A percentile compares a stretch with the other conserved stretches of the same genome.
Evolutionary conservation across 2,888 invertebrate genomes (phyloP).

Genomic region (Cabera pusaria): DNA sequence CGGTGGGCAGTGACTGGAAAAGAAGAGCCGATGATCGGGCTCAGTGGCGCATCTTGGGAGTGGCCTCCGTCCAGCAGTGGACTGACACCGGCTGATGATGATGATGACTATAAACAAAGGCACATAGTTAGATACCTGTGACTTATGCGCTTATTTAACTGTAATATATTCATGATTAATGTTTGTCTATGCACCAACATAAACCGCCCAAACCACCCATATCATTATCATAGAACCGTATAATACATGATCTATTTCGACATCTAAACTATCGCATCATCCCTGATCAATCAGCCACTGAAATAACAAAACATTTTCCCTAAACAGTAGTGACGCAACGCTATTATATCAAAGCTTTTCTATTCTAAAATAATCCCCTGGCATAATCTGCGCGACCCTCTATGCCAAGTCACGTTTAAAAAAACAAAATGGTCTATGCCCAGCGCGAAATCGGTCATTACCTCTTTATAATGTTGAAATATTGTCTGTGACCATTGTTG

Average conservation of each 20-base stretch:
- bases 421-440: slow-evolving; percentile 30
- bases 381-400: slow-evolving; percentile 44
- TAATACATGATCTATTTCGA: slow-evolving; percentile 17
- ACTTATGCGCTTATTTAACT: too few relatives aligned
- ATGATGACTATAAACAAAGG: too few relatives aligned
- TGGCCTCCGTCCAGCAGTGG: too few relatives aligned
- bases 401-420: slow-evolving; percentile 57
- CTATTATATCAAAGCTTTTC: slow-evolving; percentile 14
- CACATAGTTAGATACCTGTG: too few relatives aligned
- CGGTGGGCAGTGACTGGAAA: too few relatives aligned
- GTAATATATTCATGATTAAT: too few relatives aligned
- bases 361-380: slow-evolving; percentile 30
- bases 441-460: slow-evolving; percentile 43
- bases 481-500: slow-evolving; percentile 33
- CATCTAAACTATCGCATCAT: slow-evolving; percentile 18
- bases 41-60: too few relatives aligned
- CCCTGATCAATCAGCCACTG: slow-evolving; percentile 15
- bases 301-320: slow-evolving; percentile 12
- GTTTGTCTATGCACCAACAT: too few relatives aligned
- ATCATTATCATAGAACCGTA: slow-evolving; percentile 6
- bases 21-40: too few relatives aligned
- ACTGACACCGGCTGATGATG: too few relatives aligned
- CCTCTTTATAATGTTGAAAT: slow-evolving; percentile 49
- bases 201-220: not conserved
- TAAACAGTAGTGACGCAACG: slow-evolving; percentile 12